Percentiles rank a stretch among this genome's conserved stretches.
Conservation (phyloP, 2,797 vertebrate genomes). For the Gastrophryne carolinensis region DNA sequence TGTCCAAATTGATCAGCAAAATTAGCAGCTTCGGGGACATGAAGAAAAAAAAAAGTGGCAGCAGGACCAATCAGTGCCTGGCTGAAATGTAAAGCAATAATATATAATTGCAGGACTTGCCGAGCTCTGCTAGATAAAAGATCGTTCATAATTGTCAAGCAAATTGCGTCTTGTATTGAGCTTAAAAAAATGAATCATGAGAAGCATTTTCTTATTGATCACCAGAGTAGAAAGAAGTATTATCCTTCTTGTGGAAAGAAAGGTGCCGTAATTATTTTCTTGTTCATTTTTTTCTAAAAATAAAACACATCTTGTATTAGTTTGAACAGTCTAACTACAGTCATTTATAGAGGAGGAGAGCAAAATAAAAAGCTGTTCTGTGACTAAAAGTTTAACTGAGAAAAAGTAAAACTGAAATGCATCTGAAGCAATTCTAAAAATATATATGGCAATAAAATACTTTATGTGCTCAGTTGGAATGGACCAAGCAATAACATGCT, state of each 20-base stretch:
- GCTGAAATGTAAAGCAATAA: slow-evolving; percentile 48
- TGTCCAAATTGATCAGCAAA: slow-evolving; percentile 50
- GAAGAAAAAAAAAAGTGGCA: slow-evolving; percentile 14
- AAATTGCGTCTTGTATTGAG: slow-evolving; percentile 53
- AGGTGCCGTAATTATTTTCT: slow-evolving; percentile 45
- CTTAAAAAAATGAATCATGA: slow-evolving; percentile 54
- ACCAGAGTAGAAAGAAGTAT: slow-evolving; percentile 49
- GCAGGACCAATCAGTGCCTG: slow-evolving; percentile 31
- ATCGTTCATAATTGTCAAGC: slow-evolving; percentile 54
- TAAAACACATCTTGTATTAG: slow-evolving; percentile 32
- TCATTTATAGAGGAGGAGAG: neutral
- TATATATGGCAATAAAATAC: no score
- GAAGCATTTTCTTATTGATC: slow-evolving; percentile 54
- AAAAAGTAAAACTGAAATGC: neutral
- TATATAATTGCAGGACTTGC: slow-evolving; percentile 50
- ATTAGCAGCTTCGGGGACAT: slow-evolving; percentile 27
- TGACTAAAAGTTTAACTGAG: neutral
- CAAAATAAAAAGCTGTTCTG: neutral
- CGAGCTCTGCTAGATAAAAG: slow-evolving; percentile 52
- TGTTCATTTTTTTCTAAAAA: slow-evolving; percentile 33
- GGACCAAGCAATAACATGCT: no score
- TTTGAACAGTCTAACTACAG: slow-evolving; percentile 12
- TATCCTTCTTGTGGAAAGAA: slow-evolving; percentile 36
- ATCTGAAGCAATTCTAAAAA: neutral
- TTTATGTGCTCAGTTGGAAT: no score